Evolutionary conservation across 2,113 vertebrate genomes (phyloP).

Genomic region (Misgurnus anguillicaudatus): DNA sequence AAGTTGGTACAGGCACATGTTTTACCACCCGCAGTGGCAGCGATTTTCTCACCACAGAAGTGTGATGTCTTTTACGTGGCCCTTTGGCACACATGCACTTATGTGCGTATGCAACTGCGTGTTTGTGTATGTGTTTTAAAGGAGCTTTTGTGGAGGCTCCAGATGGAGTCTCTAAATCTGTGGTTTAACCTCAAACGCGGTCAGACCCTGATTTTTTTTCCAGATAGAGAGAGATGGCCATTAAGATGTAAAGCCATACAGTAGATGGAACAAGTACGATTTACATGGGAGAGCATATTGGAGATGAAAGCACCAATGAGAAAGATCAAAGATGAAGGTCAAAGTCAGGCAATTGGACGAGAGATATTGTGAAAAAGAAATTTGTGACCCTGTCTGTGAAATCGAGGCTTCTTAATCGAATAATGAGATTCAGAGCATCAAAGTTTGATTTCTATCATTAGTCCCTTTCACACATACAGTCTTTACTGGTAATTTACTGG

Average conservation of each 20-base stretch:
- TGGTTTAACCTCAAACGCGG: conserved; percentile 66
- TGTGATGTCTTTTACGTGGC: neutral
- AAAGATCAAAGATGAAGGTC: neutral
- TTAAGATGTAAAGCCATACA: conserved; percentile 47
- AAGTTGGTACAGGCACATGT: neutral
- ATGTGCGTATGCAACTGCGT: neutral
- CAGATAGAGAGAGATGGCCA: conserved; percentile 18
- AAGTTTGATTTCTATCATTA: too few species aligned
- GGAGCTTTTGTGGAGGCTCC: conserved; percentile 59
- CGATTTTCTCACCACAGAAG: conserved; percentile 29
- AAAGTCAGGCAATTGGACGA: too few species aligned
- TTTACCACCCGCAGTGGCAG: neutral
- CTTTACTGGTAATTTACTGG: too few species aligned
- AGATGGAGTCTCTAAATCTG: conserved; percentile 69
- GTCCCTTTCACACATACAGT: too few species aligned
- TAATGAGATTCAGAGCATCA: too few species aligned
- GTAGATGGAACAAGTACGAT: neutral
- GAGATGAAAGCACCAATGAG: conserved; percentile 2
- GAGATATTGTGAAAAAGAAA: neutral
- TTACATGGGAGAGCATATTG: too few species aligned
- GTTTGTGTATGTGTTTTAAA: conserved; percentile 49
- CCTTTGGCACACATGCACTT: neutral
- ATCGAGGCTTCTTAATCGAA: too few species aligned
- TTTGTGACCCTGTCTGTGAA: too few species aligned
- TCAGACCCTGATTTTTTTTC: conserved; percentile 56